Percentiles rank a stretch among this genome's conserved stretches.
Conservation (phyloP, 2,888 invertebrate genomes). For the Monochamus alternatus region DNA sequence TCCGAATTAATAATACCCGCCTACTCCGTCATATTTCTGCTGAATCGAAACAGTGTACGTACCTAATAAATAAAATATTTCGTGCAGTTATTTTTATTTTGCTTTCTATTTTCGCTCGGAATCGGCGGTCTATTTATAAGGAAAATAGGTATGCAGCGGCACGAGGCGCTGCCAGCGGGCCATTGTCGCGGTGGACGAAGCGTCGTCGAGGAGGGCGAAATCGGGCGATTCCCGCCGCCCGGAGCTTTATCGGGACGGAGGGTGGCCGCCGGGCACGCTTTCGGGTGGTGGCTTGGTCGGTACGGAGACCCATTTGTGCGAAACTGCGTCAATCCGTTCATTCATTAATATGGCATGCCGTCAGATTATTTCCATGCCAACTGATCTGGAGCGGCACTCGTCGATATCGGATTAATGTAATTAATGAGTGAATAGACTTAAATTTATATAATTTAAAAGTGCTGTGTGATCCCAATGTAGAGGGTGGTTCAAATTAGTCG, state of each 20-base stretch:
- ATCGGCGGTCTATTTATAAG: slow-evolving; percentile 22
- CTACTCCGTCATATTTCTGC: not conserved
- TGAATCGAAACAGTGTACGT: not conserved
- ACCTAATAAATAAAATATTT: slow-evolving; percentile 25
- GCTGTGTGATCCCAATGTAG: no score
- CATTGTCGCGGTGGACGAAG: slow-evolving; percentile 1
- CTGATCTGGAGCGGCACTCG: slow-evolving; percentile 1
- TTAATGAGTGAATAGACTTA: not conserved
- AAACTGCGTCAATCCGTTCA: slow-evolving; percentile 47
- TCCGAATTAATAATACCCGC: slow-evolving; percentile 8
- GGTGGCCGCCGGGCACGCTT: not conserved
- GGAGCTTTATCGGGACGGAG: not conserved
- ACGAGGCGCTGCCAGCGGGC: not conserved
- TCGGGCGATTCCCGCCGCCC: not conserved
- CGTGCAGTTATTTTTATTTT: slow-evolving; percentile 25
- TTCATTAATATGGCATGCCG: slow-evolving; percentile 46
- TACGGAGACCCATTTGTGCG: not conserved
- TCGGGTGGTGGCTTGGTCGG: not conserved
- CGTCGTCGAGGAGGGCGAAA: not conserved
- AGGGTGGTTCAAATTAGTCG: no score
- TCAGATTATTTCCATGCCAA: slow-evolving; percentile 41
- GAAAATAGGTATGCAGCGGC: slow-evolving; percentile 1
- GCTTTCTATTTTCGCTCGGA: slow-evolving; percentile 21
- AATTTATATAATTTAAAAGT: no score
- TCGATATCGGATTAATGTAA: slow-evolving; percentile 19